phyloP scores from a whole-genome alignment of 2,113 vertebrate genomes.

The Laterallus jamaicensis region DNA sequence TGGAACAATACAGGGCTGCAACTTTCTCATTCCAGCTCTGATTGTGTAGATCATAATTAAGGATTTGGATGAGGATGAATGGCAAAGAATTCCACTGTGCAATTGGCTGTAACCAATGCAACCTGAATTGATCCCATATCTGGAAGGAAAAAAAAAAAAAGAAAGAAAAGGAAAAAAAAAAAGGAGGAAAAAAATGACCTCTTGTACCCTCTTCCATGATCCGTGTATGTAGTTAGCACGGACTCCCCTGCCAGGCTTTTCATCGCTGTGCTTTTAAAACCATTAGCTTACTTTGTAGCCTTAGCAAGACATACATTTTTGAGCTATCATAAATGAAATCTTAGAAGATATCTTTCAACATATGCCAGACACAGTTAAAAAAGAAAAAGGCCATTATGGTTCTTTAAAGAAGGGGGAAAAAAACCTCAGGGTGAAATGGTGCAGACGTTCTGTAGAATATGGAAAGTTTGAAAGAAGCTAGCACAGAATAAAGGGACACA shows the following conservation, averaged over 20 bases:
- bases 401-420: conserved; percentile 37
- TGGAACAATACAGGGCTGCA: conserved; percentile 57
- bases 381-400: conserved; percentile 39
- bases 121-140: conserved; percentile 51
- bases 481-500: not conserved
- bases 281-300: conserved; percentile 69
- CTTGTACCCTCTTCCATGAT: conserved; percentile 47
- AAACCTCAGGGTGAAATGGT: conserved; percentile 1
- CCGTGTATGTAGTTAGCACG: conserved; percentile 51
- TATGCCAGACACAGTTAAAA: conserved; percentile 54
- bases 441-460: conserved; percentile 20
- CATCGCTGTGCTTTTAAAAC: conserved; percentile 66
- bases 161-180: not conserved
- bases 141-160: not conserved
- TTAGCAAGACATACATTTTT: conserved; percentile 58
- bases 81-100: conserved; percentile 56
- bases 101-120: conserved; percentile 65
- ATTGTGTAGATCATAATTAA: conserved; percentile 55
- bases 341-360: conserved; percentile 72
- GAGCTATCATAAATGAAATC: conserved; percentile 68
- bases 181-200: conserved; percentile 26
- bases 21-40: conserved; percentile 36
- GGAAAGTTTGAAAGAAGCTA: conserved; percentile 42
- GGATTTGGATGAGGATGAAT: conserved; percentile 59
- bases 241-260: conserved; percentile 66